These are phyloP conservation scores for Aspidapion aeneum DNA, from an alignment of 2,888 invertebrate genomes.

Conservation along the genomic window DNA sequence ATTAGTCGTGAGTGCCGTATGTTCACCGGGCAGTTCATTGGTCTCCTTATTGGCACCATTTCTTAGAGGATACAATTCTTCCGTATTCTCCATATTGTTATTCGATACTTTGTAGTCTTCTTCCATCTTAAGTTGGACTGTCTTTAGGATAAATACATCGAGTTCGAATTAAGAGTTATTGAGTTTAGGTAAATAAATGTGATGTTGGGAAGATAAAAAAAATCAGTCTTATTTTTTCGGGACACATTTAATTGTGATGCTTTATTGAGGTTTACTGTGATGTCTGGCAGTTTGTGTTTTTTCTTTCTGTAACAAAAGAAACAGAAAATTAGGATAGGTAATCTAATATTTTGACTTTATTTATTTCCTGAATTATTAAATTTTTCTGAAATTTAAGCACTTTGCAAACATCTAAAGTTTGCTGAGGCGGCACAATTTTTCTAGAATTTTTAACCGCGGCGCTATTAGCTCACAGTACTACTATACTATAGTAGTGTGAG, in stretches of 20 bases:
- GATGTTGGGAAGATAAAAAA: conserved; percentile 12
- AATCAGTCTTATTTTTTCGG: not conserved
- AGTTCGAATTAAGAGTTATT: not conserved
- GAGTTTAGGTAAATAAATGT: not conserved
- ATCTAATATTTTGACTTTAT: too few species aligned
- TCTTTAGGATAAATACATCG: not conserved
- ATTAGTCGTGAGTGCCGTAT: conserved; percentile 40
- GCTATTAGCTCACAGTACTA: too few species aligned
- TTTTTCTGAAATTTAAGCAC: too few species aligned
- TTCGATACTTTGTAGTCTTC: conserved; percentile 30
- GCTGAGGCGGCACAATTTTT: too few species aligned
- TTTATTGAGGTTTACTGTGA: not conserved
- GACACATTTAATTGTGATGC: not conserved
- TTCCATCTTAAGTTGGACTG: not conserved
- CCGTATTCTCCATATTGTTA: conserved; percentile 37
- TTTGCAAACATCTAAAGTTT: too few species aligned
- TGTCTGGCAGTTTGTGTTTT: not conserved
- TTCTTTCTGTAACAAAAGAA: not conserved
- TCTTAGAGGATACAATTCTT: conserved; percentile 30
- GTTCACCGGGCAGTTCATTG: conserved; percentile 42
- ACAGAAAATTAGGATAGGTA: too few species aligned
- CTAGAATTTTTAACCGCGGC: too few species aligned
- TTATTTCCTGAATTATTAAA: too few species aligned
- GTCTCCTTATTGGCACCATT: conserved; percentile 25
- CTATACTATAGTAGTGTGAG: too few species aligned